Conservation (phyloP, 1,140 invertebrate species). For the Gonatopus flavifemur region DNA sequence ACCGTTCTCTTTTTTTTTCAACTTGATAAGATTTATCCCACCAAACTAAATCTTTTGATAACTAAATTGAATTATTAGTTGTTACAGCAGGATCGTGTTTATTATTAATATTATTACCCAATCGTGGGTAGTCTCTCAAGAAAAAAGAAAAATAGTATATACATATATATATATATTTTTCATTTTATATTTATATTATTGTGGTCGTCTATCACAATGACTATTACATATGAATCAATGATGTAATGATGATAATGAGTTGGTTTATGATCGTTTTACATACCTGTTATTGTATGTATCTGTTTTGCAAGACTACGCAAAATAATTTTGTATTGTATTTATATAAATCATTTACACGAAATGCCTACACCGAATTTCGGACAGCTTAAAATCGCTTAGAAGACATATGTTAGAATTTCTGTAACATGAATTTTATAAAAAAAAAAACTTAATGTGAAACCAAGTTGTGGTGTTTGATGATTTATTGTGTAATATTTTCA, state of each 20-base stretch:
- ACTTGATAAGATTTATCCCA: conserved; percentile 21
- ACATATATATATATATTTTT: conserved; percentile 12
- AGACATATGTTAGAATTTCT: neutral
- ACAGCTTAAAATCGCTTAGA: neutral
- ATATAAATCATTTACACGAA: neutral
- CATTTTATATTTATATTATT: conserved; percentile 9
- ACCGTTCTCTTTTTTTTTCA: conserved; percentile 13
- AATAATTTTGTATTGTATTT: neutral
- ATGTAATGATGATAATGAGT: conserved; percentile 27
- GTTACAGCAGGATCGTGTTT: conserved; percentile 17
- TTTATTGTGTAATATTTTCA: too few relatives aligned
- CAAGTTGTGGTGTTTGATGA: too few relatives aligned
- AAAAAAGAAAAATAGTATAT: conserved; percentile 9
- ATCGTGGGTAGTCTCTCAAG: conserved; percentile 19
- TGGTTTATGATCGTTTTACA: conserved; percentile 17
- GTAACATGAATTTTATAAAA: neutral
- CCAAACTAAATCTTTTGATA: too few relatives aligned
- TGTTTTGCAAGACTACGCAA: conserved; percentile 4
- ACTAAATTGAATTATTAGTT: conserved; percentile 23
- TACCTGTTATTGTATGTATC: conserved; percentile 8
- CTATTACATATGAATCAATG: conserved; percentile 21
- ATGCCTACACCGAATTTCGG: neutral
- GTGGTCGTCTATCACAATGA: conserved; percentile 22
- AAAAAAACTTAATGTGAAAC: too few relatives aligned
- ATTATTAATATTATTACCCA: conserved; percentile 25